Percentiles rank a stretch among this genome's conserved stretches.
These are phyloP conservation scores for Chrysomela aeneicollis DNA, from an alignment of 2,888 invertebrate genomes.

Conservation along the genomic window DNA sequence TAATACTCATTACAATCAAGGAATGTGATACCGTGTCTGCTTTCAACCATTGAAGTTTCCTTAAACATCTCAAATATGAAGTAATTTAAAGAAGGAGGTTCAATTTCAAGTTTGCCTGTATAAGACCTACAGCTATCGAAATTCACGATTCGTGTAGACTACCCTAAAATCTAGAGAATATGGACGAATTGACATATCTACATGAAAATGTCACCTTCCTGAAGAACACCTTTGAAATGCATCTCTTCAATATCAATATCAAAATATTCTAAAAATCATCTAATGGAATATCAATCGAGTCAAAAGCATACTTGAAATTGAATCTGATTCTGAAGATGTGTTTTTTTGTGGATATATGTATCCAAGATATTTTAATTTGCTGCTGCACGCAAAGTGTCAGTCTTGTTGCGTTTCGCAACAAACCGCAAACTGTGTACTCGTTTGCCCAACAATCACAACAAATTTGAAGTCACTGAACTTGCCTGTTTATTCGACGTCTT, in stretches of 20 bases:
- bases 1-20: neutral
- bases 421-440: constrained; percentile 46
- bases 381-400: constrained; percentile 44
- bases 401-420: constrained; percentile 46
- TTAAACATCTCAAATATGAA: constrained; percentile 4
- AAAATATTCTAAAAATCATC: constrained; percentile 33
- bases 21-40: neutral
- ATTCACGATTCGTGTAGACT: constrained; percentile 13
- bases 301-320: constrained; percentile 27
- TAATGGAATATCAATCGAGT: constrained; percentile 34
- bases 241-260: constrained; percentile 29
- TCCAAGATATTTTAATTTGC: constrained; percentile 27
- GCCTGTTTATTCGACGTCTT: constrained; percentile 42
- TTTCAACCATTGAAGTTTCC: constrained; percentile 24
- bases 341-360: constrained; percentile 11
- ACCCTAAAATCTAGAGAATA: constrained; percentile 30
- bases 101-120: constrained; percentile 23
- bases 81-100: constrained; percentile 4
- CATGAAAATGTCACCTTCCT: constrained; percentile 38
- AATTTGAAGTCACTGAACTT: constrained; percentile 48
- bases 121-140: constrained; percentile 24
- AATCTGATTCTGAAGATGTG: neutral
- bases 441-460: constrained; percentile 45
- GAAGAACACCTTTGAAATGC: constrained; percentile 17
- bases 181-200: constrained; percentile 35